Evolutionary conservation across 1,140 invertebrate species (phyloP), one percentile per base, ranked within the genome.

Genomic region (Zaprionus davidi): DNA sequence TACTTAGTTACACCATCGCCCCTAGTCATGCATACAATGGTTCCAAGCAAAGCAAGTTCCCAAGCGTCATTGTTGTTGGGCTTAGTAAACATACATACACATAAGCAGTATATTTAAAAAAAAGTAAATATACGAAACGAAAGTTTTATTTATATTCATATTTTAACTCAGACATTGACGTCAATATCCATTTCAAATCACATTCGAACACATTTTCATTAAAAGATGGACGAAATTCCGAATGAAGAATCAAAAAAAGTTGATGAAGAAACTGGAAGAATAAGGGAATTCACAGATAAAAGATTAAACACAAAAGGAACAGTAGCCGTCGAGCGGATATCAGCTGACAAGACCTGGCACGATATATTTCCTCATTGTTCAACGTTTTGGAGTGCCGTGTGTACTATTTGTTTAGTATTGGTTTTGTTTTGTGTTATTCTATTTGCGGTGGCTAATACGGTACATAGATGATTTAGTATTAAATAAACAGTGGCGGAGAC

Each of bases 381-480:
- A 13, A 41, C 20, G 24, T 4, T 44, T 0, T 41, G 62, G 2
- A 12, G 1, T 20, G 5, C 38, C 9, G 1, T 63, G 1, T 11
- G 12, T 11, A 31, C 22, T 3, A 24, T 26, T 3, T 1, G 38
- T 26, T 4, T 55, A 1, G 5, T 31, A 6, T 2, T 44, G 6
- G 5, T 63, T 4, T 63, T 70, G 22, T 41, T 31, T 7, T 7
- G 22, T 31, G 13, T 67, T 2, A 58, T 67, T 26, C 0, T 67
- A 5, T 34, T 67, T 20, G 55, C 65, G 17, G 63, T 56, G 2
- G 41, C 63, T 4, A 56, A 56, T 13, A 15, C 24, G 6, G 24
- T 11, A 22, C n/a, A 17, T 1, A 51, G 1, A 17, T 22, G 20
- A 22, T 7, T 51, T 3, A 7, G 46, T 9, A 51, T 0, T 34